These are phyloP conservation scores for Aphaenogaster rudis DNA, from an alignment of 1,140 invertebrate species.

Conservation along the genomic window DNA sequence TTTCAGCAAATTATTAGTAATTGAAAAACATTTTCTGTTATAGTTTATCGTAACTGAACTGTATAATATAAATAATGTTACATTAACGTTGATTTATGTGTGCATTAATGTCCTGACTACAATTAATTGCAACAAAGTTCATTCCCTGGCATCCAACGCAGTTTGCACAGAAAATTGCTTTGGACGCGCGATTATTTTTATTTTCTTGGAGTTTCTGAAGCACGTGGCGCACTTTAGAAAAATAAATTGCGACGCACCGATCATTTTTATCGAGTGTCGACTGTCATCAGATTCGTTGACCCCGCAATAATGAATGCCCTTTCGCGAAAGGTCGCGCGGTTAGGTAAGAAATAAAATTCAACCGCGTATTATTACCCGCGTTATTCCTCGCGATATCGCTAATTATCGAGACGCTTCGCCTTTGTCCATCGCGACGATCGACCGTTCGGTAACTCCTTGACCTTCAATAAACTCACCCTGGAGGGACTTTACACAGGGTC, in stretches of 20 bases:
- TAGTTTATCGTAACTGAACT: background rate
- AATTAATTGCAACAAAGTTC: background rate
- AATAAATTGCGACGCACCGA: background rate
- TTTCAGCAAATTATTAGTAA: background rate
- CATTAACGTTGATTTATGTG: background rate
- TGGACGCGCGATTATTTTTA: background rate
- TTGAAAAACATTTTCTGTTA: background rate
- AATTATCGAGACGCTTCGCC: constrained; percentile 37
- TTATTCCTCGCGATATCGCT: constrained; percentile 4
- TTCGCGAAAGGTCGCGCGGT: constrained; percentile 37
- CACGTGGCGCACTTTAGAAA: constrained; percentile 1
- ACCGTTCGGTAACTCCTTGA: constrained; percentile 43
- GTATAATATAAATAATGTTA: background rate
- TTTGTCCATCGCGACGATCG: constrained; percentile 49
- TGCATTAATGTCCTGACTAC: background rate
- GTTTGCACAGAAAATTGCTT: background rate
- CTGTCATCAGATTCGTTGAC: constrained; percentile 39
- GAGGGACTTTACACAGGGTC: background rate
- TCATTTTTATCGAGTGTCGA: constrained; percentile 26
- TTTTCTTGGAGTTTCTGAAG: background rate
- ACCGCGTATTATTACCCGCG: constrained; percentile 22
- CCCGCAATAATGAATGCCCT: constrained; percentile 52
- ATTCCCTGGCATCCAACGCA: background rate
- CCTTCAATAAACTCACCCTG: constrained; percentile 26
- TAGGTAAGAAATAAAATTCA: constrained; percentile 45